Base-by-base conservation (phyloP, 2,797 vertebrate species). In the Perodicticus potto region DNA sequence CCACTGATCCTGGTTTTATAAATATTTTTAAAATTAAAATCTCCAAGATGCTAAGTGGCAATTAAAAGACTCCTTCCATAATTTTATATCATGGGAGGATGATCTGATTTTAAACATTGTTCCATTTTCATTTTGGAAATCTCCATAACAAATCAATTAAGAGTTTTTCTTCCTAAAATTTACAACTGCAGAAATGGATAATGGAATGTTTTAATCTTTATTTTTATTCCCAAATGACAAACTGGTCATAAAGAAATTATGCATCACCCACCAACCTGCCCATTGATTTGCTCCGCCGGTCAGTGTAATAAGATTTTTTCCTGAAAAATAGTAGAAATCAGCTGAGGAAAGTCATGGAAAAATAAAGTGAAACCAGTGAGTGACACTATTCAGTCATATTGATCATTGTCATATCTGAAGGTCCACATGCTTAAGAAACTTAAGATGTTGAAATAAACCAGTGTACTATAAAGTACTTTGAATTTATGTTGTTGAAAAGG, bases 281-380 rank as follows among this genome's bases (percentile, higher is more conserved):
- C 98, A 99, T 98, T 87, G 99, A 98, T 99, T 99, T 99, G 98
- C 98, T 99, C 99, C 99, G 99, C 99, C 99, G 98, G 98, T 99
- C 99, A 97, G 99, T 99, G 97, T 99, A 99, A 98, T 99, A 99
- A 98, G 99, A 99, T 98, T 99, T 99, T 99, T 99, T 99, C 98
- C 99, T 99, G 98, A 94, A 98, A 99, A 98, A 98, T 67, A 98
- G 94, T 65, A 96, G 97, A 98, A 98, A 97, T 97, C 65, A 98
- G 77, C 53, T 96, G 93, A 98, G 92, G 93, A 97, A 91, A 97
- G 93, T 96, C 65, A 96, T 2, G 89, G 80, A 23, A 97, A 67
- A 59, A 98, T 49, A 96, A 67, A 97, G 0, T 89, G 45, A 98
- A 95, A 61, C 1, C 1, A 78, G 23, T 89, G 81, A 93, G 0